Conservation (phyloP, 2,888 invertebrate genomes). For the Dasysyrphus albostriatus region DNA sequence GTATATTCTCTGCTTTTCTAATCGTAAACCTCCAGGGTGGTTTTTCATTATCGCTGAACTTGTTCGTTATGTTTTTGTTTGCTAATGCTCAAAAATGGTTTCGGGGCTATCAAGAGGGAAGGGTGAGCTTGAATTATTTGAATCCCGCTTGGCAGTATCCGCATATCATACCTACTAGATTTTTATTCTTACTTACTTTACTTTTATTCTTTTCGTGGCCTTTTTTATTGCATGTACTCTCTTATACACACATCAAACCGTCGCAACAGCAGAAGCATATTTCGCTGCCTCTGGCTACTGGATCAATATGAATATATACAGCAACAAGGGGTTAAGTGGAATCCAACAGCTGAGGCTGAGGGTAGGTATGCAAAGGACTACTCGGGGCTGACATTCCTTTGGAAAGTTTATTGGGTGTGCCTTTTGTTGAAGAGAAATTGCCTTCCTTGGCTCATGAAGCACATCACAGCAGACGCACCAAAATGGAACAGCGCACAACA, state of each 20-base stretch:
- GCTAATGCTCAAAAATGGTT: conserved; percentile 17
- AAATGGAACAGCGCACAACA: conserved; percentile 38
- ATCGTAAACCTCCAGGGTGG: conserved; percentile 51
- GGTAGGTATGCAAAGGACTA: conserved; percentile 38
- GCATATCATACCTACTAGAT: neutral
- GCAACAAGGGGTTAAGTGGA: conserved; percentile 75
- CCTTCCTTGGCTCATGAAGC: conserved; percentile 49
- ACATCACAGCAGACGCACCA: conserved; percentile 42
- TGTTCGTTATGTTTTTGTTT: conserved; percentile 64
- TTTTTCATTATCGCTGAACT: conserved; percentile 75
- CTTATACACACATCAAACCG: conserved; percentile 26
- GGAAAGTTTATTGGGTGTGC: conserved; percentile 69
- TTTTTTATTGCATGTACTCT: conserved; percentile 43
- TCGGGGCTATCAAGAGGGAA: neutral
- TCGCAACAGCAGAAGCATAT: conserved; percentile 2
- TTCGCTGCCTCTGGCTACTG: conserved; percentile 40
- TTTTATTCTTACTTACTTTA: no score
- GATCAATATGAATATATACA: conserved; percentile 38
- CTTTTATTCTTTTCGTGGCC: conserved; percentile 48
- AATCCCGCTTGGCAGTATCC: conserved; percentile 7
- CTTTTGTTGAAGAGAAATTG: conserved; percentile 70
- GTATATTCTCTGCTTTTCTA: neutral
- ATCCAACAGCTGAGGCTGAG: conserved; percentile 58
- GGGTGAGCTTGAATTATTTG: conserved; percentile 7
- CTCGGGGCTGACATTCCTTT: conserved; percentile 65